Conservation (phyloP, 2,797 vertebrate species). For the Heteromormyrus szaboi region DNA sequence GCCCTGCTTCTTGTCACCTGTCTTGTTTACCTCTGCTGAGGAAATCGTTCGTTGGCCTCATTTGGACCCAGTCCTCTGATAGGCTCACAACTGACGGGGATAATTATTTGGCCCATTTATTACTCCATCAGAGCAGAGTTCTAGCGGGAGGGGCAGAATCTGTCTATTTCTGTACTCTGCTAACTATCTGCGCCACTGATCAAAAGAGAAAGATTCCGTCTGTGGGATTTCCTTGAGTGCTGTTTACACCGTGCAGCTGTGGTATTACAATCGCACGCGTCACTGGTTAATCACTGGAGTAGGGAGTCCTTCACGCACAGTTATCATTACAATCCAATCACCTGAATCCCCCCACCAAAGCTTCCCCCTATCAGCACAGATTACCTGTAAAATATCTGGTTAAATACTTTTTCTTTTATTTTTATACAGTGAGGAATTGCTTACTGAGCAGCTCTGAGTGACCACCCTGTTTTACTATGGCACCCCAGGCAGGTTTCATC, state of each 20-base stretch:
- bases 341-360: background rate
- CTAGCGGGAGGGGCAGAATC: background rate
- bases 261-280: background rate
- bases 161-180: background rate
- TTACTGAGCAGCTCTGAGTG: background rate
- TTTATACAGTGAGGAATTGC: background rate
- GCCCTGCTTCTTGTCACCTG: background rate
- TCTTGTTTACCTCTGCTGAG: slow-evolving; percentile 3
- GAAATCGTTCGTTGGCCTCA: background rate
- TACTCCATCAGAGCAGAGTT: background rate
- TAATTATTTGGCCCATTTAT: background rate
- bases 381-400: background rate
- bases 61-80: background rate
- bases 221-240: background rate
- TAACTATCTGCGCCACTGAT: background rate
- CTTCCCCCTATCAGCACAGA: background rate
- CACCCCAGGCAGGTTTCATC: background rate
- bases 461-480: too few species aligned
- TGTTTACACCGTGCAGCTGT: background rate
- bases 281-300: background rate
- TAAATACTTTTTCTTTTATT: background rate
- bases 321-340: background rate
- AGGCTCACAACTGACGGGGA: background rate
- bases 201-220: background rate
- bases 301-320: background rate